Base-by-base conservation (phyloP, 1,140 invertebrate species). In the Saccostrea cuccullata region DNA sequence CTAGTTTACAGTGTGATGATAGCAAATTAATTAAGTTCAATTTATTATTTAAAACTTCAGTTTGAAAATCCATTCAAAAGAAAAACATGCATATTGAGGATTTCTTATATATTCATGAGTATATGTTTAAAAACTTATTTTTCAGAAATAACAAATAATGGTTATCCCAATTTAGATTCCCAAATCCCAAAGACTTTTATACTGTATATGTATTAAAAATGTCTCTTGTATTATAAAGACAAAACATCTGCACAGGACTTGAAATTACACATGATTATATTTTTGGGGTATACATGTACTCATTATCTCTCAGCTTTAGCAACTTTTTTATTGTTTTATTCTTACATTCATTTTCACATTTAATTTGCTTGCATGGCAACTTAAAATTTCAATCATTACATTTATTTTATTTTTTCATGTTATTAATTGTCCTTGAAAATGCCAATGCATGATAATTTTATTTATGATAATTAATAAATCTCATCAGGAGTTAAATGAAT, bases 391-490 rank as follows among this genome's bases (percentile, higher is more conserved):
- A 64, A 2, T 64, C 58, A 6, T 23, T 23, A 82, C 0, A 30
- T 77, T 23, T 82, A 82, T 30, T 23, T 13, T 77, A 77, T 23
- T 30, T n/a, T n/a, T n/a, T 84, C 30, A 47, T 47, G 47, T 47
- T 5, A 47, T 47, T 55, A 58, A 84, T 23, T 84, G 6, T 17
- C 15, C n/a, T 58, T 84, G 30, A n/a, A 83, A 55, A 56, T 83
- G 20, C 26, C 55, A 55, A 4, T 30, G n/a, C 58, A 13, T 85
- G 30, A 47, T 55, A 30, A n/a, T 67, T 60, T 64, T 85, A 67
- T 11, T 85, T 60, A 85, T 60, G 26, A 58, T 55, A n/a, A 84
- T 84, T 23, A 84, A 55, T 84, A n/a, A 55, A 84, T 23, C 82
- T 56, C 55, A 17, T 20, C 55, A 56, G 82, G 40, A 84, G 40